A percentile compares a stretch with the other conserved stretches of the same genome.
Evolutionary conservation across 1,140 invertebrate genomes (phyloP).

Genomic region (Cydia amplana): DNA sequence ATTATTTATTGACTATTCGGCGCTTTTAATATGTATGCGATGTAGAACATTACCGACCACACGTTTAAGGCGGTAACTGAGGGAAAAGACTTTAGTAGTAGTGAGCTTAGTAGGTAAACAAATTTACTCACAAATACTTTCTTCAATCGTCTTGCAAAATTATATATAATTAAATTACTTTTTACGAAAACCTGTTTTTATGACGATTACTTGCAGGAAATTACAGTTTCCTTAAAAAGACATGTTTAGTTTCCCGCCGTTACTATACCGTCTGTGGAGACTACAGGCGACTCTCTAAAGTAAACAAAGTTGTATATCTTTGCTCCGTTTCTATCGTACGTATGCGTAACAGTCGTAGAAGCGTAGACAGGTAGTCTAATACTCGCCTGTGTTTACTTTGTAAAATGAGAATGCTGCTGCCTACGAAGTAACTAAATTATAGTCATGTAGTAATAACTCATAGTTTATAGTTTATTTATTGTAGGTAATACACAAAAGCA

Average conservation of each 20-base stretch:
- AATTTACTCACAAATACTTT: too few relatives aligned
- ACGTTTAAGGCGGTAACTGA: background rate
- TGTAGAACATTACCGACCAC: background rate
- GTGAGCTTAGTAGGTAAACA: too few relatives aligned
- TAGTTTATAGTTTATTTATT: too few relatives aligned
- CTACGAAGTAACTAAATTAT: too few relatives aligned
- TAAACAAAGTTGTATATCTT: constrained; percentile 11
- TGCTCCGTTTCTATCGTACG: background rate
- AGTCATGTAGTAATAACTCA: too few relatives aligned
- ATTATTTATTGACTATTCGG: background rate
- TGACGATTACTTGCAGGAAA: constrained; percentile 4
- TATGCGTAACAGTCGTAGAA: background rate
- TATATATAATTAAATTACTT: too few relatives aligned
- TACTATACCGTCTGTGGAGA: background rate
- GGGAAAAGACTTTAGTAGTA: too few relatives aligned
- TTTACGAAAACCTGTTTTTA: background rate
- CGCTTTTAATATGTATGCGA: background rate
- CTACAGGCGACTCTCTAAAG: background rate
- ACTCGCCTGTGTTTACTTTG: background rate
- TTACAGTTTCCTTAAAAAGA: background rate
- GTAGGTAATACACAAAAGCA: too few relatives aligned
- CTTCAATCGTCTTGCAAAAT: too few relatives aligned
- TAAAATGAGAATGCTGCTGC: too few relatives aligned
- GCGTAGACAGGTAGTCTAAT: constrained; percentile 40
- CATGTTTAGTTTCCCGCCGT: background rate